phyloP scores from a whole-genome alignment of 2,113 vertebrate species.

The Alexandromys fortis region DNA sequence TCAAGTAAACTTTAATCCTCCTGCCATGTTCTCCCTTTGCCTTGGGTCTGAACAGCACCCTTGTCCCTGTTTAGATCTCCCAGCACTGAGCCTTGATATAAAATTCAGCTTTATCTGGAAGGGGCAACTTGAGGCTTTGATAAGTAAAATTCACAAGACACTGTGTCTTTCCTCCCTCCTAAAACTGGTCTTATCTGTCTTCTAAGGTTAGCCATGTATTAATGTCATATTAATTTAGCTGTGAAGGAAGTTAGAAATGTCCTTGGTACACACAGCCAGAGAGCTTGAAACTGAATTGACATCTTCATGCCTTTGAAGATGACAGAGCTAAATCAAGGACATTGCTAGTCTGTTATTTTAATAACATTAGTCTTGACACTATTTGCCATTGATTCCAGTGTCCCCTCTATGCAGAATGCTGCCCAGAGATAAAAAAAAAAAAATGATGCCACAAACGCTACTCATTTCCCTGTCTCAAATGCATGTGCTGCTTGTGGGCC shows the following conservation, averaged over 20 bases:
- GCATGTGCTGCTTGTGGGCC: neutral
- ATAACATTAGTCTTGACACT: neutral
- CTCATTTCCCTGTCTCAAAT: neutral
- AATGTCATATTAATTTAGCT: constrained; percentile 39
- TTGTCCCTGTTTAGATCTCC: neutral
- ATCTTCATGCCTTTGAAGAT: neutral
- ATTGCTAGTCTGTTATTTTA: neutral
- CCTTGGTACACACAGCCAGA: constrained; percentile 26
- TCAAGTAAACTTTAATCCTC: neutral
- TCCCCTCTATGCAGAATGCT: neutral
- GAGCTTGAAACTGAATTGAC: constrained; percentile 20
- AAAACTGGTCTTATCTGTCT: neutral
- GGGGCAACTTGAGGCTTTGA: neutral
- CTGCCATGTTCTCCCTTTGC: neutral
- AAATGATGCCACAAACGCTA: neutral
- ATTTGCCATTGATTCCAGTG: neutral
- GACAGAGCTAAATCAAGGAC: neutral
- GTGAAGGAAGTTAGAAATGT: constrained; percentile 47
- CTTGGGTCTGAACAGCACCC: neutral
- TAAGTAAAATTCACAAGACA: neutral
- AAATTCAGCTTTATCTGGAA: neutral
- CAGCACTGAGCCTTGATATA: neutral
- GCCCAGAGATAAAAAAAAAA: neutral
- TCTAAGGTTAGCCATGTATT: constrained; percentile 42
- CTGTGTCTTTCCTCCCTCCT: neutral